Evolutionary conservation across 1,140 invertebrate species (phyloP).

Genomic region (Drosophila littoralis): DNA sequence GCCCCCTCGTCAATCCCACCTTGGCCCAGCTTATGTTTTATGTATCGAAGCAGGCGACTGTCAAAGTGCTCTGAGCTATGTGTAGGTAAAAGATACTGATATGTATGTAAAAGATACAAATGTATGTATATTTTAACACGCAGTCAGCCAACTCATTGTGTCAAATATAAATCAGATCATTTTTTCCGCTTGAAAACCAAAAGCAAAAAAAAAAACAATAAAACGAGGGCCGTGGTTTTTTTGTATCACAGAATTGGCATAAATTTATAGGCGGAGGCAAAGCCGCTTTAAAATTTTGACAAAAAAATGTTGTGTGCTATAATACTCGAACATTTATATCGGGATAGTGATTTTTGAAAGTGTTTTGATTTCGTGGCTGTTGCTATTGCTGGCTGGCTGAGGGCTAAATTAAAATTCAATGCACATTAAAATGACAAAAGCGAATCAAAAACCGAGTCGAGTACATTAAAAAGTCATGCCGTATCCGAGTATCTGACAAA

Average conservation of each 20-base stretch:
- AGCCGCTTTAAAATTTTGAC: slow-evolving; percentile 74
- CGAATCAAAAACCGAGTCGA: slow-evolving; percentile 57
- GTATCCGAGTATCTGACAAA: slow-evolving; percentile 59
- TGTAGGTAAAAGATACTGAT: slow-evolving; percentile 26
- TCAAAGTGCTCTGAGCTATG: slow-evolving; percentile 39
- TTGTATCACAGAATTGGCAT: slow-evolving; percentile 74
- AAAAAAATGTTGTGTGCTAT: slow-evolving; percentile 65
- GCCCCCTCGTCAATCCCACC: slow-evolving; percentile 9
- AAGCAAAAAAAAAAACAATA: slow-evolving; percentile 26
- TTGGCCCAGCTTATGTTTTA: slow-evolving; percentile 75
- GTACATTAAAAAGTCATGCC: slow-evolving; percentile 78
- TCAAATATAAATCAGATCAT: slow-evolving; percentile 84
- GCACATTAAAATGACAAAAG: slow-evolving; percentile 78
- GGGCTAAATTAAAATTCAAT: slow-evolving; percentile 78
- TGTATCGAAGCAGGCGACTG: slow-evolving; percentile 69
- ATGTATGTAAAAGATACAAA: slow-evolving; percentile 27
- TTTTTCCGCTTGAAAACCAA: slow-evolving; percentile 60
- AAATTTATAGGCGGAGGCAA: slow-evolving; percentile 64
- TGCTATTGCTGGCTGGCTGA: slow-evolving; percentile 16
- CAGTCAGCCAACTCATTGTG: slow-evolving; percentile 72
- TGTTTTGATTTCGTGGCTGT: slow-evolving; percentile 42
- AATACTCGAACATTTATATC: slow-evolving; percentile 57
- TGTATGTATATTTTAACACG: slow-evolving; percentile 54
- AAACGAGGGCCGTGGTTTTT: slow-evolving; percentile 16
- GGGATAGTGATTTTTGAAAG: slow-evolving; percentile 57